Conservation (phyloP, 2,888 invertebrate species). For the Trachelus iudaicus region DNA sequence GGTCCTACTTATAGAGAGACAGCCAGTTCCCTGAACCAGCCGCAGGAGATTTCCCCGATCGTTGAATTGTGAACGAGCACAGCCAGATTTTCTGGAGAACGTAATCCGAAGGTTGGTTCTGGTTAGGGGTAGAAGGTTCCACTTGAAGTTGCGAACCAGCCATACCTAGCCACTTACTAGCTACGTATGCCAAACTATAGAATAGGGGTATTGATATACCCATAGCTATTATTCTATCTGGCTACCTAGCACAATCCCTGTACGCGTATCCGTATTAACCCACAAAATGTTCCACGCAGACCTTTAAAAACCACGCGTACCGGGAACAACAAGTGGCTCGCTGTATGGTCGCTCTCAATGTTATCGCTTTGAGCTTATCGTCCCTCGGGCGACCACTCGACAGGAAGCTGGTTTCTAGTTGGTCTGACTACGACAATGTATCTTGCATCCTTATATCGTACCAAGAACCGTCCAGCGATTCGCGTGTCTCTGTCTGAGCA, state of each 20-base stretch:
- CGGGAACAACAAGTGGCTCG: background rate
- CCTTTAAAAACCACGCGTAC: background rate
- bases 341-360: background rate
- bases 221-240: no score
- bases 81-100: background rate
- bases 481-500: background rate
- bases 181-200: background rate
- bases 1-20: constrained; percentile 1
- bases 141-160: background rate
- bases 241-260: background rate
- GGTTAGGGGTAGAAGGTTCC: background rate
- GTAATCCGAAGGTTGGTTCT: background rate
- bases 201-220: background rate
- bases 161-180: background rate
- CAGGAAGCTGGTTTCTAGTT: background rate
- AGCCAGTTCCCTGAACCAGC: constrained; percentile 30
- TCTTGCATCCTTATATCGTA: background rate
- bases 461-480: background rate
- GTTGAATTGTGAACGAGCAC: constrained; percentile 39
- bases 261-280: background rate
- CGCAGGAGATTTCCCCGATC: constrained; percentile 32
- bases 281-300: background rate
- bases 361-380: background rate
- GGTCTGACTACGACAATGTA: background rate
- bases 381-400: background rate